Base-by-base conservation (phyloP, 2,888 invertebrate species). In the Agrilus cyanescens region DNA sequence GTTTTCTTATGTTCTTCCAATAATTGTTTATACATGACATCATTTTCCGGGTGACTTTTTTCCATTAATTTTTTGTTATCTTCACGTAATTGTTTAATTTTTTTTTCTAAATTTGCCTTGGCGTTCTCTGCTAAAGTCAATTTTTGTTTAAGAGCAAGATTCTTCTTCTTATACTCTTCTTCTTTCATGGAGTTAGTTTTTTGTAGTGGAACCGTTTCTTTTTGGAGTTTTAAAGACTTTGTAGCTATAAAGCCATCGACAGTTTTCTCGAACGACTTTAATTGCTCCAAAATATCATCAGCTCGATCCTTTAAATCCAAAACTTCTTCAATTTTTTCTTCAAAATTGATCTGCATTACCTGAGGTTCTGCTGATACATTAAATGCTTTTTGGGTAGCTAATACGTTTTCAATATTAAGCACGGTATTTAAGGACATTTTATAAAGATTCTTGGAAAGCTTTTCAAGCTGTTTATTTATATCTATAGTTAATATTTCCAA, bases 81-180 rank as follows among this genome's bases (percentile, higher is more conserved):
- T 34, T 58, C 57, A 1, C 55, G 50, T 37, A 61, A 40, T 49
- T 57, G 57, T 50, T 54, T 59, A 35, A 57, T 46, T 45, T 56
- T 63, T 49, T 50, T 56, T 46, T 48, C 57, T 38, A 46, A 56
- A 46, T 52, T 52, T 42, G 48, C 55, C 37, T 53, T 59, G 2
- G 57, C 50, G 12, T 52, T 49, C 20, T 51, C 53, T 6, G 48
- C 41, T 12, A 61, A 43, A 2, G 53, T 52, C 4, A 56, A 46
- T 25, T 56, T 54, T 37, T 58, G 57, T 41, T 55, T 57, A 18
- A 57, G 41, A 20, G 44, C 38, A 32, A 52, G 41, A 41, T 54
- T 57, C 43, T 58, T 56, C 46, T 55, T 56, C 40, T 52, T 54
- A 47, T 52, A 52, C 38, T 59, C 59, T 10, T 59, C 58, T 31